These are phyloP conservation scores for Meleagris gallopavo DNA, from an alignment of 2,113 vertebrate species.

Conservation along the genomic window DNA sequence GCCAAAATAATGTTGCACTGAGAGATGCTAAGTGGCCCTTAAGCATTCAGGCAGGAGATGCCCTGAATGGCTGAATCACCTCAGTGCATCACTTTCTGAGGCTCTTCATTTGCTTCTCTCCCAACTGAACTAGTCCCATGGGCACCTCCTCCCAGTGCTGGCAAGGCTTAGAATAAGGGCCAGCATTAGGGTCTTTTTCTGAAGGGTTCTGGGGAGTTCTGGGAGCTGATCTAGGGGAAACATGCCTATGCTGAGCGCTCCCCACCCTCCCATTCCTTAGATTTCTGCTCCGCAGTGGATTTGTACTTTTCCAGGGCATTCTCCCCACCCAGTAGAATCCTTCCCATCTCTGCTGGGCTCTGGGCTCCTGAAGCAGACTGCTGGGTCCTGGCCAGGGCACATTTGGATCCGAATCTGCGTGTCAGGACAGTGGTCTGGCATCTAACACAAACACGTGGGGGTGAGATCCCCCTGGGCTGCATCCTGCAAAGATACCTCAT, in stretches of 20 bases:
- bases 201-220: neutral
- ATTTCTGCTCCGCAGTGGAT: neutral
- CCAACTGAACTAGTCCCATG: neutral
- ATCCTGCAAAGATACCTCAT: rapidly evolving
- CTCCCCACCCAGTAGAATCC: neutral
- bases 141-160: neutral
- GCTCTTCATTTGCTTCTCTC: neutral
- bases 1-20: neutral
- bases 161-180: neutral
- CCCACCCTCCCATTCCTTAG: neutral
- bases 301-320: neutral
- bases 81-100: rapidly evolving
- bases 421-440: neutral
- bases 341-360: neutral
- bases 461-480: neutral
- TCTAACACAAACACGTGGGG: neutral
- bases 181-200: neutral
- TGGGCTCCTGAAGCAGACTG: too few relatives aligned
- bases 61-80: neutral
- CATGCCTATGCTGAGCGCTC: neutral
- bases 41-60: rapidly evolving
- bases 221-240: neutral
- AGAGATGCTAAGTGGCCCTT: neutral
- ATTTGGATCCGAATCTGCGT: too few relatives aligned
- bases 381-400: neutral